Evolutionary conservation across 2,888 invertebrate species (phyloP).

Genomic region (Scaptomyza caliginosa): DNA sequence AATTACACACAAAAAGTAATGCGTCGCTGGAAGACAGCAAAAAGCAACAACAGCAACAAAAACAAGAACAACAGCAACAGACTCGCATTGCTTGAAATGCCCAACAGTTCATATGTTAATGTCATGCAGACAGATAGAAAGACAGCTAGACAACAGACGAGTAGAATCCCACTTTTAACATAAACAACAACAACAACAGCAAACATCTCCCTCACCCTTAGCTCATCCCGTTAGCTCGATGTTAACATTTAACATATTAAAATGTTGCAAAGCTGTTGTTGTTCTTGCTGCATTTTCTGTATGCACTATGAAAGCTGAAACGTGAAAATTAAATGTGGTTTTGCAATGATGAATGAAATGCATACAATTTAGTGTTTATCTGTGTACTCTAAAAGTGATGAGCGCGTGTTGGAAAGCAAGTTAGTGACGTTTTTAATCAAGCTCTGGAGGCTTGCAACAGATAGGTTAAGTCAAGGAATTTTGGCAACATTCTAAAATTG

Average conservation of each 20-base stretch:
- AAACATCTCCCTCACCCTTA: neutral
- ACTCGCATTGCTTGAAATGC: constrained; percentile 28
- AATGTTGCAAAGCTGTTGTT: constrained; percentile 40
- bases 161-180: constrained; percentile 8
- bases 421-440: neutral
- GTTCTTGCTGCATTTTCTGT: constrained; percentile 13
- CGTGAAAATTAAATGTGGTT: constrained; percentile 33
- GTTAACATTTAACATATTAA: constrained; percentile 67
- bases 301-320: constrained; percentile 42
- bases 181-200: neutral
- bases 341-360: constrained; percentile 14
- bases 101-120: constrained; percentile 49
- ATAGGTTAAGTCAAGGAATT: too few relatives aligned
- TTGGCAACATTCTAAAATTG: too few relatives aligned
- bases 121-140: constrained; percentile 25
- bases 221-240: constrained; percentile 29
- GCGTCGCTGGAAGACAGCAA: constrained; percentile 37
- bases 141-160: constrained; percentile 10
- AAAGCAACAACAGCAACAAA: constrained; percentile 24
- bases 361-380: constrained; percentile 27
- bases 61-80: constrained; percentile 1
- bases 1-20: constrained; percentile 62
- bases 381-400: neutral
- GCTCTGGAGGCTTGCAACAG: too few relatives aligned
- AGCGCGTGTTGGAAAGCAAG: neutral